Conservation (phyloP, 2,888 invertebrate species). For the Erpobdella octoculata region DNA sequence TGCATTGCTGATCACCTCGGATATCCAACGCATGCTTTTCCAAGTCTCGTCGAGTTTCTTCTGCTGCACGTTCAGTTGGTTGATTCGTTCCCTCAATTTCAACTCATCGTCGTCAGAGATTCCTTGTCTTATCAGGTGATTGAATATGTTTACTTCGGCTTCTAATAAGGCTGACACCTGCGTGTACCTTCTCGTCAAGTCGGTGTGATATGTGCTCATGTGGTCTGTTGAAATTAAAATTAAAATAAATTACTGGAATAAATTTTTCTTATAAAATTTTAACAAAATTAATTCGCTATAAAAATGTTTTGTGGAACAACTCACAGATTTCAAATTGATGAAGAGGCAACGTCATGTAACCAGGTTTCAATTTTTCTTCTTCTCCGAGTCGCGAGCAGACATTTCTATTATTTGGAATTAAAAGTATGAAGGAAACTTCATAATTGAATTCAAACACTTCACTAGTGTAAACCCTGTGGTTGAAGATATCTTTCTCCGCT, state of each 20-base stretch:
- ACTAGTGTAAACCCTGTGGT: conserved; percentile 70
- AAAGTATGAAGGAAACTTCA: conserved; percentile 81
- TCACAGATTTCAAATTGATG: conserved; percentile 63
- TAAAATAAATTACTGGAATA: background rate
- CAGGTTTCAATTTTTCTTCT: conserved; percentile 73
- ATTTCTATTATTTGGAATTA: conserved; percentile 82
- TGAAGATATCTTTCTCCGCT: conserved; percentile 41
- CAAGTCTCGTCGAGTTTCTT: conserved; percentile 76
- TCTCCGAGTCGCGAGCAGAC: conserved; percentile 76
- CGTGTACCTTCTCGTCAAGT: conserved; percentile 81
- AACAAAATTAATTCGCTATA: background rate
- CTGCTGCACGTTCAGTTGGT: conserved; percentile 75
- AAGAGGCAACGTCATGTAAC: conserved; percentile 76
- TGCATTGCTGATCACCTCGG: conserved; percentile 87
- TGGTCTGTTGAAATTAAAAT: conserved; percentile 73
- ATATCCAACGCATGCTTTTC: conserved; percentile 89
- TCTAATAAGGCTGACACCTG: conserved; percentile 86
- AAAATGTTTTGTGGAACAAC: conserved; percentile 39
- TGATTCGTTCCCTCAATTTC: conserved; percentile 58
- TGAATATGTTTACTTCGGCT: conserved; percentile 60
- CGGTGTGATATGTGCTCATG: conserved; percentile 82
- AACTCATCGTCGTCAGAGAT: conserved; percentile 58
- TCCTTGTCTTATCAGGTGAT: conserved; percentile 7
- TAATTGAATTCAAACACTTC: conserved; percentile 85
- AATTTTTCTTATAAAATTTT: background rate